Conservation (phyloP, 2,113 vertebrate genomes). For the Pelobates fuscus region DNA sequence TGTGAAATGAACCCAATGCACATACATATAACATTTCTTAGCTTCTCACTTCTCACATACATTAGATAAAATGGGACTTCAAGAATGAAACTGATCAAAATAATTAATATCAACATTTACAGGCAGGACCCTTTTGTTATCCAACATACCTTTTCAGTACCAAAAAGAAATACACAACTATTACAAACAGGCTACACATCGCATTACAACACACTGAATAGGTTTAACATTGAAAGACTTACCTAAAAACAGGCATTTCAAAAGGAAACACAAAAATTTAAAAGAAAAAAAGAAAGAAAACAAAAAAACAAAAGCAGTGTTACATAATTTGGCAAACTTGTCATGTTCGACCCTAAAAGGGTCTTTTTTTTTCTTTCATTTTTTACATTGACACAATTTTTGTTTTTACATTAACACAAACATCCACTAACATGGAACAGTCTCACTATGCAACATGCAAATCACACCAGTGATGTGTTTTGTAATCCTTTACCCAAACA, state of each 20-base stretch:
- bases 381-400: no score
- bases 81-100: no score
- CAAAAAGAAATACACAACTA: neutral
- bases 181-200: slow-evolving; percentile 20
- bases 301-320: slow-evolving; percentile 28
- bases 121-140: neutral
- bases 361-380: no score
- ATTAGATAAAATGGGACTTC: no score
- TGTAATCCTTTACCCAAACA: no score
- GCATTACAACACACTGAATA: slow-evolving; percentile 41
- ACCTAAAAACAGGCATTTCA: slow-evolving; percentile 44
- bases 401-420: neutral
- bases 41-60: no score
- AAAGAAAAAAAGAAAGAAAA: slow-evolving; percentile 27
- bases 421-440: neutral
- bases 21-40: no score
- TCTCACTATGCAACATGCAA: neutral
- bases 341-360: neutral
- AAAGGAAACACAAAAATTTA: slow-evolving; percentile 26
- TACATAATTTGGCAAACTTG: slow-evolving; percentile 7
- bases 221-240: slow-evolving; percentile 37
- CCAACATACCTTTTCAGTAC: slow-evolving; percentile 17
- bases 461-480: no score
- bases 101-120: no score
- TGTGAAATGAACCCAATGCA: no score